Conservation (phyloP, 2,888 invertebrate species). For the Drosophila picticornis region DNA sequence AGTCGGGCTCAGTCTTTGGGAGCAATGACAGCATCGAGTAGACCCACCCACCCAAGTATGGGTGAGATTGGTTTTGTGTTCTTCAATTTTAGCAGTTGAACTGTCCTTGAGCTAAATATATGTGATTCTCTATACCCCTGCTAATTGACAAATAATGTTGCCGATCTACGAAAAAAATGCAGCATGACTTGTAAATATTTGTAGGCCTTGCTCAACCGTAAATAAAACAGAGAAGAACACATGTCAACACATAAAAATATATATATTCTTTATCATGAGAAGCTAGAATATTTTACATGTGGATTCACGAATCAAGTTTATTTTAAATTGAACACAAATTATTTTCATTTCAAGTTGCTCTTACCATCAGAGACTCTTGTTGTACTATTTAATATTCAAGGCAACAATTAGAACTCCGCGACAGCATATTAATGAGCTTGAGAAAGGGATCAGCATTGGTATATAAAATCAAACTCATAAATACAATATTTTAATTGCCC, state of each 20-base stretch:
- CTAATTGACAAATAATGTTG: constrained; percentile 27
- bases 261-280: background rate
- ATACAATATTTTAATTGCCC: background rate
- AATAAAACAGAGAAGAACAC: background rate
- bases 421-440: background rate
- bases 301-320: background rate
- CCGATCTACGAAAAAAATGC: background rate
- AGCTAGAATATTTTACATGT: background rate
- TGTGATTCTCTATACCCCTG: background rate
- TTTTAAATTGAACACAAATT: background rate
- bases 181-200: background rate
- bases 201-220: background rate
- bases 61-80: background rate
- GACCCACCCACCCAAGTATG: constrained; percentile 3
- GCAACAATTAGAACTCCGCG: background rate
- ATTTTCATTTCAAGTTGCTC: background rate
- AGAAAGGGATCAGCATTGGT: background rate
- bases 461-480: background rate
- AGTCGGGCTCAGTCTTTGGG: constrained; percentile 1
- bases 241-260: background rate
- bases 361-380: background rate
- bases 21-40: constrained; percentile 23
- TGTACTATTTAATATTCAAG: background rate
- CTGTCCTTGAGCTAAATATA: constrained; percentile 1
- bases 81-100: background rate